Evolutionary conservation across 2,113 vertebrate genomes (phyloP).

Genomic region (Brienomyrus longianalis): DNA sequence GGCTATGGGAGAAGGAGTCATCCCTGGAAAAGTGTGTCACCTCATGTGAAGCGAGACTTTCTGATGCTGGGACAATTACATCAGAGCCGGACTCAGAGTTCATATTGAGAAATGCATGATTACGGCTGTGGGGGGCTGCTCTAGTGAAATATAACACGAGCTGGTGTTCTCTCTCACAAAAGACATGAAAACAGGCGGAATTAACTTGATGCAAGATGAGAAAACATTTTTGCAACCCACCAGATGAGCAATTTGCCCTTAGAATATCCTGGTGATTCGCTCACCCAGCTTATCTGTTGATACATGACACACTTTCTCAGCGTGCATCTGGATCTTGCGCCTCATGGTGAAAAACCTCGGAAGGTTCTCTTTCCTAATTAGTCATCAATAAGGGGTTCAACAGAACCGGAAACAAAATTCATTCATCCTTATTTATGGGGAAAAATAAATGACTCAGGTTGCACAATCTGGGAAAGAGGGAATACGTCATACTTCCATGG

Average conservation of each 20-base stretch:
- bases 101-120: constrained; percentile 21
- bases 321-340: background rate
- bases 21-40: constrained; percentile 47
- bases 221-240: background rate
- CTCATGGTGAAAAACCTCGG: background rate
- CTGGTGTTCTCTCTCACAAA: constrained; percentile 16
- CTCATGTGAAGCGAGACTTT: constrained; percentile 23
- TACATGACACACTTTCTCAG: background rate
- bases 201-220: background rate
- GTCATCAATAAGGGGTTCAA: background rate
- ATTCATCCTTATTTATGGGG: background rate
- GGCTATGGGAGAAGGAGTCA: constrained; percentile 28
- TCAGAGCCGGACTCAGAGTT: constrained; percentile 30
- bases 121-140: constrained; percentile 11
- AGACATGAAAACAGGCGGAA: background rate
- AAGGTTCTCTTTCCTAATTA: background rate
- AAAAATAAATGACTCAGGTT: background rate
- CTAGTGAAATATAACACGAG: background rate
- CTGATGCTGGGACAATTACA: constrained; percentile 38
- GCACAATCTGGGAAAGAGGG: background rate
- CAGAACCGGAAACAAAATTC: background rate
- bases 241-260: background rate
- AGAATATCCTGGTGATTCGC: background rate
- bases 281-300: background rate
- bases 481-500: background rate